phyloP scores from a whole-genome alignment of 2,888 invertebrate species.

The Tenthredo scrophulariae region DNA sequence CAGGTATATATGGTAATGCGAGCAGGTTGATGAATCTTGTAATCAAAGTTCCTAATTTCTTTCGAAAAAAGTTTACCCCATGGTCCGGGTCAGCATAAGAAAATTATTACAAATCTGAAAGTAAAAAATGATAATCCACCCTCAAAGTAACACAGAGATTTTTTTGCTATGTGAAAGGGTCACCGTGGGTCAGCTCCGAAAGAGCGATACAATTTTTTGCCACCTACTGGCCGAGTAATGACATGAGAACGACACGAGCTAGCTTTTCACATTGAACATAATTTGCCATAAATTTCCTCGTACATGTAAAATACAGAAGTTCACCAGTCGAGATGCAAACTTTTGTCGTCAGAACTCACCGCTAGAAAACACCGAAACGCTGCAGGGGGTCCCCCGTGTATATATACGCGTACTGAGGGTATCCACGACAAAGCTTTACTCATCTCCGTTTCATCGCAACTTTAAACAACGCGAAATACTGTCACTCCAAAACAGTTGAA shows the following conservation, averaged over 20 bases:
- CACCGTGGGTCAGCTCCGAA: slow-evolving; percentile 24
- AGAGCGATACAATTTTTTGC: slow-evolving; percentile 31
- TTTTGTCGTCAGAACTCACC: slow-evolving; percentile 37
- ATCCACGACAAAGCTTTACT: slow-evolving; percentile 36
- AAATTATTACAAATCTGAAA: slow-evolving; percentile 27
- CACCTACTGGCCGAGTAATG: slow-evolving; percentile 8
- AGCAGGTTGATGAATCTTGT: slow-evolving; percentile 7
- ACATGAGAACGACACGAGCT: slow-evolving; percentile 16
- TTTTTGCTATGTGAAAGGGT: slow-evolving; percentile 15
- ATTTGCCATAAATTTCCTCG: background rate
- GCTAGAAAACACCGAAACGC: slow-evolving; percentile 41
- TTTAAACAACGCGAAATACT: slow-evolving; percentile 37
- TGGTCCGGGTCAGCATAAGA: background rate
- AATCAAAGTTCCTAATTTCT: slow-evolving; percentile 17
- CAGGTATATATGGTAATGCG: background rate
- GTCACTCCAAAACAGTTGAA: slow-evolving; percentile 38
- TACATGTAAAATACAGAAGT: slow-evolving; percentile 17
- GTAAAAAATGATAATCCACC: slow-evolving; percentile 33
- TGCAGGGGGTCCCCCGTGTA: slow-evolving; percentile 21
- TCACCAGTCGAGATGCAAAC: slow-evolving; percentile 22
- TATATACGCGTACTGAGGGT: slow-evolving; percentile 3
- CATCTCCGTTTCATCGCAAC: slow-evolving; percentile 44
- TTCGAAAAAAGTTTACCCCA: background rate
- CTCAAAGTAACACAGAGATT: slow-evolving; percentile 5
- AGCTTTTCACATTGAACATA: slow-evolving; percentile 28